Conservation (phyloP, 2,113 vertebrate species). For the Apus apus region DNA sequence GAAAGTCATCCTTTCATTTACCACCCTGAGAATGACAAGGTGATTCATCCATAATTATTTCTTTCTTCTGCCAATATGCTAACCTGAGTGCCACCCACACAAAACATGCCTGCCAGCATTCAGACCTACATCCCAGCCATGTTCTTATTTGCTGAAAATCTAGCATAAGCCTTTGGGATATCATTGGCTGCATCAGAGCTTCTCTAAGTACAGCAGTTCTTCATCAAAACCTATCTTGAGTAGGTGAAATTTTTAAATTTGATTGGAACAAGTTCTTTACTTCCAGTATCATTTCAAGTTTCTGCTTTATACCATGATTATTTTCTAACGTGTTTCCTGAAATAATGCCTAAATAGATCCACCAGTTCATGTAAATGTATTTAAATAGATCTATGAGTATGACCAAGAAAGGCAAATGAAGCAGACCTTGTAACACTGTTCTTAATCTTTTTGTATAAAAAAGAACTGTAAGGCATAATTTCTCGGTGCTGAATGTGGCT, state of each 20-base stretch:
- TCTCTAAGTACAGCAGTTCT: neutral
- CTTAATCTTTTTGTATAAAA: constrained; percentile 15
- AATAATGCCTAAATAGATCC: neutral
- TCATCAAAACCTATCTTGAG: neutral
- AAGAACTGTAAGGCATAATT: constrained; percentile 35
- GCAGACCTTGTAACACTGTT: neutral
- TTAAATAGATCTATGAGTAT: neutral
- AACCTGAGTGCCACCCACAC: no score
- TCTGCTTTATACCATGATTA: neutral
- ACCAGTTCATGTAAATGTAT: neutral
- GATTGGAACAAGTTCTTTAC: neutral
- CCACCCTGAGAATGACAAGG: no score
- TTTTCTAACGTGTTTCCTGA: neutral
- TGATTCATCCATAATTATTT: no score
- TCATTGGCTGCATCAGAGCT: neutral
- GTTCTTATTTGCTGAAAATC: neutral
- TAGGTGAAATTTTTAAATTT: neutral
- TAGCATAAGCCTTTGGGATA: neutral
- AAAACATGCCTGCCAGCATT: neutral
- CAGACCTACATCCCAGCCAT: neutral
- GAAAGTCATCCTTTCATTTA: no score
- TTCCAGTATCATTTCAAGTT: neutral
- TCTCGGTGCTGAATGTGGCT: constrained; percentile 8
- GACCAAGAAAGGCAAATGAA: neutral
- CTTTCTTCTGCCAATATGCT: no score